Evolutionary conservation across 2,797 vertebrate species (phyloP).

Genomic region (Sylvilagus floridanus): DNA sequence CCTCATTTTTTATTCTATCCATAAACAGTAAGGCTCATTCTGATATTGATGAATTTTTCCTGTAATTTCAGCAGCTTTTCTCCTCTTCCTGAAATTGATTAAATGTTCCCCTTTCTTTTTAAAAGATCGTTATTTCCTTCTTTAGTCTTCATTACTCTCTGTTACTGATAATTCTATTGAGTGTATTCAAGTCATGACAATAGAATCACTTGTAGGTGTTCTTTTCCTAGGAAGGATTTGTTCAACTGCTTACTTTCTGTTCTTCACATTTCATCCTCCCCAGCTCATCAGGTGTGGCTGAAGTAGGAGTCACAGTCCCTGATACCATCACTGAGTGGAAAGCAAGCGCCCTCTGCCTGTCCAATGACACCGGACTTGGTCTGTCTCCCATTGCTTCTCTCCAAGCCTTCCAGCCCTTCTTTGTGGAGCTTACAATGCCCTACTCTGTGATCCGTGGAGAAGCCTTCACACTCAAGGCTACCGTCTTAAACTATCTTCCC

Average conservation of each 20-base stretch:
- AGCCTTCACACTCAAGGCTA: conserved; percentile 91
- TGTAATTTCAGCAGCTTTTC: too few relatives aligned
- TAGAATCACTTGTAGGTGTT: neutral
- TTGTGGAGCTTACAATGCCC: conserved; percentile 92
- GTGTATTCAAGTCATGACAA: neutral
- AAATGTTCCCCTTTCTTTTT: too few relatives aligned
- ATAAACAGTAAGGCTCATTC: too few relatives aligned
- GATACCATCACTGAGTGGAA: conserved; percentile 90
- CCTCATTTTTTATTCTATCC: conserved; percentile 68
- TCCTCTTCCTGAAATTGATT: too few relatives aligned
- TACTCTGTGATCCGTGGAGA: conserved; percentile 94
- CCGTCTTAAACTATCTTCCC: conserved; percentile 91
- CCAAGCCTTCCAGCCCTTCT: conserved; percentile 93
- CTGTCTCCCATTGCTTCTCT: conserved; percentile 87
- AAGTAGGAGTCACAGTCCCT: conserved; percentile 83
- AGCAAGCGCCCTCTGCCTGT: conserved; percentile 86
- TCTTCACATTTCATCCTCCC: neutral
- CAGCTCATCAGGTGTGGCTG: conserved; percentile 83
- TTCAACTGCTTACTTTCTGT: neutral
- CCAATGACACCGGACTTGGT: conserved; percentile 88
- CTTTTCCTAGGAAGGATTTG: neutral
- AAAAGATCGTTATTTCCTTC: too few relatives aligned
- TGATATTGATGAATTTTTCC: too few relatives aligned
- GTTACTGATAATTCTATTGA: conserved; percentile 9
- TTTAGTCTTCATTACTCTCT: neutral